These are phyloP conservation scores for Polia nebulosa DNA, from an alignment of 2,888 invertebrate species.

Conservation along the genomic window DNA sequence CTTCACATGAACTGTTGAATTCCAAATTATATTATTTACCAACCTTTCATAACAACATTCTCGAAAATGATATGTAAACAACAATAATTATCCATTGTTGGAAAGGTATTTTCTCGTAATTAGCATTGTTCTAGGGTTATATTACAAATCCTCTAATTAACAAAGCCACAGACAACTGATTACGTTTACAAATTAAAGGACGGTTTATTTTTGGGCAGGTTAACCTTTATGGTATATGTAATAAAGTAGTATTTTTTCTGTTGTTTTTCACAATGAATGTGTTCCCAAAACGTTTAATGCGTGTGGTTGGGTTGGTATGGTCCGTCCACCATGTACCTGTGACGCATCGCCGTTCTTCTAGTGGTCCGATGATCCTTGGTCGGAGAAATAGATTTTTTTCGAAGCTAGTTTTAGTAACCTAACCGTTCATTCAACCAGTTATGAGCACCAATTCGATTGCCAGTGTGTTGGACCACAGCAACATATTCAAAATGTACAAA, in stretches of 20 bases:
- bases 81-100: constrained; percentile 9
- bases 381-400: no score
- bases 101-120: constrained; percentile 13
- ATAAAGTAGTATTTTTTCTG: not conserved
- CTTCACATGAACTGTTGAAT: not conserved
- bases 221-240: constrained; percentile 3
- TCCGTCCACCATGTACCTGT: no score
- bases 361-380: no score
- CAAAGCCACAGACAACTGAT: constrained; percentile 11
- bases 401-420: no score
- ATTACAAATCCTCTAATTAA: constrained; percentile 28
- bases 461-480: no score
- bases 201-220: not conserved
- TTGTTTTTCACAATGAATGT: no score
- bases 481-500: no score
- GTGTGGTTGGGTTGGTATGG: no score
- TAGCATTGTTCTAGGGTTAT: constrained; percentile 2
- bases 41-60: not conserved
- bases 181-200: not conserved
- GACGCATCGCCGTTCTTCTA: no score
- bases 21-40: not conserved
- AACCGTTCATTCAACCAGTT: no score
- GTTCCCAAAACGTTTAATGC: no score
- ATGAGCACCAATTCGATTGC: no score
- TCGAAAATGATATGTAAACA: constrained; percentile 3